Percentiles rank a stretch among this genome's conserved stretches.
Evolutionary conservation across 2,797 vertebrate species (phyloP).

Genomic region (Ctenosaura bakeri): DNA sequence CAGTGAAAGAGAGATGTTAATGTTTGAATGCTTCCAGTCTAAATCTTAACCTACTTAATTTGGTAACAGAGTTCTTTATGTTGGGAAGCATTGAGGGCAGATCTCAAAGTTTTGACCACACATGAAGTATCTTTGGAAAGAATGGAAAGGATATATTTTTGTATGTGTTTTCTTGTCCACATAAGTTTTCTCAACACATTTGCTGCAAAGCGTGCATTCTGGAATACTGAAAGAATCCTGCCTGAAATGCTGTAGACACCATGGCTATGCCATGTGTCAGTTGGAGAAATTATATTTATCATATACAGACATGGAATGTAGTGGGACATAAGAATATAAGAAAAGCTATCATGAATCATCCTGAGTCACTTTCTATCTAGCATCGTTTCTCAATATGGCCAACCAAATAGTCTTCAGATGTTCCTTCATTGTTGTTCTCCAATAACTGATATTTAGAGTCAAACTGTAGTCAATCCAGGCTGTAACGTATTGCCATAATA

Average conservation of each 20-base stretch:
- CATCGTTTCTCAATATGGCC: not conserved
- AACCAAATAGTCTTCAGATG: not conserved
- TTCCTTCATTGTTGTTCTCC: not conserved
- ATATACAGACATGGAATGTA: not conserved
- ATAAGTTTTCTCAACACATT: too few species aligned
- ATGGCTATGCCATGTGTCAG: not conserved
- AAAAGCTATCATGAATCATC: not conserved
- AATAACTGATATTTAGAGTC: not conserved
- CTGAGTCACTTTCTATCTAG: not conserved
- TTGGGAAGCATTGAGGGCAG: not conserved
- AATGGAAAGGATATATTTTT: too few species aligned
- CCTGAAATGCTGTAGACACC: not conserved
- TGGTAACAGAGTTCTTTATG: not conserved
- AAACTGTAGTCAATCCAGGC: not conserved
- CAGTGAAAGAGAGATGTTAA: slow-evolving; percentile 23
- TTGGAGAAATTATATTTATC: not conserved
- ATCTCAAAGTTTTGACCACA: not conserved
- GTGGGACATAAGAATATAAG: too few species aligned
- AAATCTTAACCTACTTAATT: not conserved
- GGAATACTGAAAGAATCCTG: not conserved
- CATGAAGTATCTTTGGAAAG: not conserved
- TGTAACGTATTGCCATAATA: not conserved
- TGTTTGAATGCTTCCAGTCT: not conserved
- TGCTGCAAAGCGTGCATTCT: not conserved
- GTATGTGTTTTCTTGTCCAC: too few species aligned